phyloP scores from a whole-genome alignment of 2,797 vertebrate genomes.

The Gallirallus australis region DNA sequence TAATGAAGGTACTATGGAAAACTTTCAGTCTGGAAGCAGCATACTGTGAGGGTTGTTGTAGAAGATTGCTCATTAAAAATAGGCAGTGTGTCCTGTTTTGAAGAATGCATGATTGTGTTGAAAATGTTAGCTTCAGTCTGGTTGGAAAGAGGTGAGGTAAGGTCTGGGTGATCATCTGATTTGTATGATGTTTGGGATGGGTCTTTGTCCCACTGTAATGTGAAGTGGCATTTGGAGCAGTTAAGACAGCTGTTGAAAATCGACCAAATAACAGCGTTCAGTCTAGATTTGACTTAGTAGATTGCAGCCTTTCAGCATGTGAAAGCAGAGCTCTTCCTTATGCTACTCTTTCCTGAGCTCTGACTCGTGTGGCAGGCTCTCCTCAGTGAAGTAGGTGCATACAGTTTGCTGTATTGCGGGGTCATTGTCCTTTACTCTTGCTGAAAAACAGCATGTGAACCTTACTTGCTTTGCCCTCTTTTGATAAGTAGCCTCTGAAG shows the following conservation, averaged over 20 bases:
- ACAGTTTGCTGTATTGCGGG: not conserved
- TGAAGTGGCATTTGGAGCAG: not conserved
- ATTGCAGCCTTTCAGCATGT: not conserved
- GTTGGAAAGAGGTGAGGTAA: not conserved
- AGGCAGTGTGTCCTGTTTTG: not conserved
- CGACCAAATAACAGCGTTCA: not conserved
- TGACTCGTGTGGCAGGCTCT: rapidly evolving
- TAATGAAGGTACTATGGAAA: not conserved
- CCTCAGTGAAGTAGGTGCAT: not conserved
- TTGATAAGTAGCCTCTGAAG: not conserved
- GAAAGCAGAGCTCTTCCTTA: not conserved
- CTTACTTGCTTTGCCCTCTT: not conserved
- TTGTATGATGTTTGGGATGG: not conserved
- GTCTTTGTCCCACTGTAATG: not conserved
- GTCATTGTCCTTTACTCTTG: not conserved
- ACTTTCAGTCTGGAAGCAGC: not conserved
- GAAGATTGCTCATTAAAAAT: not conserved
- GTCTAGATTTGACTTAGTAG: not conserved
- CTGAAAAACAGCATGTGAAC: not conserved
- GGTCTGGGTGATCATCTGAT: not conserved
- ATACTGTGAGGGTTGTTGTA: not conserved
- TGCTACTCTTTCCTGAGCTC: not conserved
- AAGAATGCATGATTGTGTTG: not conserved
- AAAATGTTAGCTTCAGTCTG: not conserved
- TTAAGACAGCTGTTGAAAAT: not conserved